phyloP scores from a whole-genome alignment of 2,888 invertebrate genomes.

The Xanthorhoe designata region DNA sequence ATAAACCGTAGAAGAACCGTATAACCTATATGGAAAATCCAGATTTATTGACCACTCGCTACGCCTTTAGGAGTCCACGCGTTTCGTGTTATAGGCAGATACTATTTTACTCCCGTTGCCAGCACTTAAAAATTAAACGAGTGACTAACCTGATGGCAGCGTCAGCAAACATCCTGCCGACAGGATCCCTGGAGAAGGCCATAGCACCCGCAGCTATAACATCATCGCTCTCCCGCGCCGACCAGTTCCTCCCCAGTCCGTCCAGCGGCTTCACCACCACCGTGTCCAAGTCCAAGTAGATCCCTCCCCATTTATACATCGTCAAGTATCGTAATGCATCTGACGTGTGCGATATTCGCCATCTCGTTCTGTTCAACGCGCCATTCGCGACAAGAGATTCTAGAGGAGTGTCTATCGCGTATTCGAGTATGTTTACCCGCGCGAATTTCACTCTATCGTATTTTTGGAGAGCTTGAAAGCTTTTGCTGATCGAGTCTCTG shows the following conservation, averaged over 20 bases:
- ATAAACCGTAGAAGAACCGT: no score
- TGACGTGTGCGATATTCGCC: slow-evolving; percentile 87
- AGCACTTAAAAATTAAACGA: no score
- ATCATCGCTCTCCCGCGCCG: slow-evolving; percentile 86
- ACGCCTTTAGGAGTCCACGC: no score
- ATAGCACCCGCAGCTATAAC: slow-evolving; percentile 89
- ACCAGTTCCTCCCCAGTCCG: slow-evolving; percentile 85
- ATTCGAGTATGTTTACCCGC: slow-evolving; percentile 80
- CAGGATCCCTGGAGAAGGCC: slow-evolving; percentile 75
- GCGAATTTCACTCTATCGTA: slow-evolving; percentile 82
- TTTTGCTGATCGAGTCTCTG: slow-evolving; percentile 7
- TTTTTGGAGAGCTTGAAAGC: slow-evolving; percentile 32
- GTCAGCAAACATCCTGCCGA: slow-evolving; percentile 52
- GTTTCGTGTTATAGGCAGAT: no score
- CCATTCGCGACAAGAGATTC: slow-evolving; percentile 81
- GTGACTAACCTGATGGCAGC: slow-evolving; percentile 49
- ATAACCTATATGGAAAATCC: no score
- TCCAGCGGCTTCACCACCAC: slow-evolving; percentile 87
- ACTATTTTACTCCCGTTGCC: no score
- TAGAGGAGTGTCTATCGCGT: slow-evolving; percentile 83
- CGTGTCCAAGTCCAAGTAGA: slow-evolving; percentile 91
- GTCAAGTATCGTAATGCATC: slow-evolving; percentile 89
- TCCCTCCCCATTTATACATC: slow-evolving; percentile 91
- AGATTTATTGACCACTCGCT: no score
- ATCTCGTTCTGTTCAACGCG: slow-evolving; percentile 74